These are phyloP conservation scores for Salmo trutta DNA, from an alignment of 2,797 vertebrate species.

Conservation along the genomic window DNA sequence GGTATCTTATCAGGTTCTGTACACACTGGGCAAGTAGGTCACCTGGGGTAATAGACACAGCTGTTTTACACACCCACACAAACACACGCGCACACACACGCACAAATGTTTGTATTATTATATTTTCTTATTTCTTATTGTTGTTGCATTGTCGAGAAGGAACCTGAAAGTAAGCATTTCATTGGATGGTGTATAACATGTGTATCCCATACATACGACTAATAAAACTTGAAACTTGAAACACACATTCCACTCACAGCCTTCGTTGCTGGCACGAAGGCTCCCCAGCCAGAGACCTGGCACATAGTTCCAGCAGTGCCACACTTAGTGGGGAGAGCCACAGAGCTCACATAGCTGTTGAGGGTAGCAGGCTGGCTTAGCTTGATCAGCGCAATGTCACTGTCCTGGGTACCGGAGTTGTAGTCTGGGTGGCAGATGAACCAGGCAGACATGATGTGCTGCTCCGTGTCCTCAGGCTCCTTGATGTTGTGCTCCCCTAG, in stretches of 20 bases:
- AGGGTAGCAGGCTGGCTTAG: constrained; percentile 58
- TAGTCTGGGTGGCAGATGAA: constrained; percentile 73
- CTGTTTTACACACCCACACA: not conserved
- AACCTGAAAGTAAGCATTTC: too few relatives aligned
- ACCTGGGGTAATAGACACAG: not conserved
- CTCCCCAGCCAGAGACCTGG: constrained; percentile 81
- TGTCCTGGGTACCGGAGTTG: constrained; percentile 59
- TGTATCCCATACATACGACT: too few relatives aligned
- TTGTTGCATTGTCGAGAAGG: too few relatives aligned
- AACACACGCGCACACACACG: not conserved
- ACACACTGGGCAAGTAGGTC: constrained; percentile 1
- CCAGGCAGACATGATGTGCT: constrained; percentile 65
- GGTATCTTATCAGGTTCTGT: not conserved
- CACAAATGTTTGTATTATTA: too few relatives aligned
- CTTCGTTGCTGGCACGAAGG: constrained; percentile 69
- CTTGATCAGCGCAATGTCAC: constrained; percentile 71
- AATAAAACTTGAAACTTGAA: too few relatives aligned
- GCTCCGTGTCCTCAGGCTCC: constrained; percentile 66
- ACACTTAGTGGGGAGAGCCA: constrained; percentile 67
- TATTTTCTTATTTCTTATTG: too few relatives aligned
- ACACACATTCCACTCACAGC: constrained; percentile 59
- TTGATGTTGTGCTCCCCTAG: constrained; percentile 77
- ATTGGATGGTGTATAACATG: too few relatives aligned
- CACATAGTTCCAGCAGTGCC: constrained; percentile 61
- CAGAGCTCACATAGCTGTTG: constrained; percentile 50